Evolutionary conservation across 2,888 invertebrate genomes (phyloP), one percentile per base, ranked within the genome.

Genomic region (Drosophila austrosaltans): DNA sequence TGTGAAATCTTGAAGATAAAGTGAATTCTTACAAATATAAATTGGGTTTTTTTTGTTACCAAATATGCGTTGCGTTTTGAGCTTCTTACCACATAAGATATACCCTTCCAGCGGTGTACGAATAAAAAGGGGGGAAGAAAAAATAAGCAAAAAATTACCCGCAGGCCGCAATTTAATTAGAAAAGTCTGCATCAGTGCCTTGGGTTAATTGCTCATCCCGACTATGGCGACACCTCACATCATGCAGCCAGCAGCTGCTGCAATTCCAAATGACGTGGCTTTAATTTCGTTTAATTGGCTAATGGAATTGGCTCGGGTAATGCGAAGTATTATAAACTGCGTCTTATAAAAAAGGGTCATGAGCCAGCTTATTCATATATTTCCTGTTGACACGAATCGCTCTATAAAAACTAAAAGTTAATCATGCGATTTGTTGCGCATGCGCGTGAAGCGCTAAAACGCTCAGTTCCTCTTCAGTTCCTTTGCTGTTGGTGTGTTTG

Each of bases 371-470:
- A 70, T 72, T 80, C 80, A 78, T 77, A 67, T 87, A 85, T 82
- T 89, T 88, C 87, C 85, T 89, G 82, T 82, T 76, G 25, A 48
- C 48, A 28, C 54, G 8, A 56, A 53, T 69, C 72, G 69, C 69
- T 68, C 28, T 53, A 7, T 22, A 25, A 63, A 30, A 73, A 79
- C 68, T 79, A 81, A 81, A 87, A 83, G 79, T 78, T 89, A 89
- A 89, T 90, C 90, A 90, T 89, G 87, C 88, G 89, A 90, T 90
- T 90, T 77, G 90, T 87, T 89, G 88, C 89, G 89, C 90, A 90
- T 89, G 89, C 83, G 84, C 88, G 81, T 86, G 73, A 87, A 82
- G 74, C 75, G 73, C 75, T 75, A 65, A 69, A 76, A 68, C 74
- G 63, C 63, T 28, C 53, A 40, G 32, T 60, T 63, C 16, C 22